Evolutionary conservation across 35 echinoderm and acorn worm species (phyloP).

Genomic region (Hemicentrotus pulcherrimus): DNA sequence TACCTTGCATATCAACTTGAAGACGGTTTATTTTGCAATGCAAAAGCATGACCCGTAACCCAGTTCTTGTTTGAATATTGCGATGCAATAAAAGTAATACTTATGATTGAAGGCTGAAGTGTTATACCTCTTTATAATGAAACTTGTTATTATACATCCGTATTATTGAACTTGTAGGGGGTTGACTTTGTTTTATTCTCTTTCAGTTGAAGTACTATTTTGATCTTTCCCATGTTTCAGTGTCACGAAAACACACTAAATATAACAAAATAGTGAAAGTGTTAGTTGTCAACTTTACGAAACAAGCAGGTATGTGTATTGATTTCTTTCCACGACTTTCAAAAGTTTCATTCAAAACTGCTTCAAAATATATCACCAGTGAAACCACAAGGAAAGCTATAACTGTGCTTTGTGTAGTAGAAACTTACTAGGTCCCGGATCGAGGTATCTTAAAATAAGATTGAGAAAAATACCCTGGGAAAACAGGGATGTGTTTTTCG

Average conservation of each 20-base stretch:
- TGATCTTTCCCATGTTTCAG: neutral
- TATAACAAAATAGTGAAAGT: no score
- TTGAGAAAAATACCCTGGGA: neutral
- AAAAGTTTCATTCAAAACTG: neutral
- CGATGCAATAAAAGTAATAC: no score
- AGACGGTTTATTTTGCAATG: no score
- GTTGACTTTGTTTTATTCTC: neutral
- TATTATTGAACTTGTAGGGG: neutral
- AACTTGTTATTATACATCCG: neutral
- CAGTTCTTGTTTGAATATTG: no score
- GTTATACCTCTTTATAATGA: no score
- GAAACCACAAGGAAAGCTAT: neutral
- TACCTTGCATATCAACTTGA: no score
- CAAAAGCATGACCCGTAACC: no score
- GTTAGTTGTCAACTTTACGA: neutral
- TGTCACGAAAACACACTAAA: neutral
- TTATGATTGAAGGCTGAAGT: no score
- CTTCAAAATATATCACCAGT: neutral
- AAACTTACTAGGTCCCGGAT: neutral
- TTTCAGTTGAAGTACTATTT: neutral
- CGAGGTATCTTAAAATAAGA: neutral
- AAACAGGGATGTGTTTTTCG: neutral
- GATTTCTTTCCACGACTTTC: neutral
- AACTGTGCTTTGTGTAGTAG: neutral
- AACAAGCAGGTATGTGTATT: neutral